Evolutionary conservation across 2,888 invertebrate species (phyloP), one percentile per base, ranked within the genome.

Genomic region (Fragum fragum): DNA sequence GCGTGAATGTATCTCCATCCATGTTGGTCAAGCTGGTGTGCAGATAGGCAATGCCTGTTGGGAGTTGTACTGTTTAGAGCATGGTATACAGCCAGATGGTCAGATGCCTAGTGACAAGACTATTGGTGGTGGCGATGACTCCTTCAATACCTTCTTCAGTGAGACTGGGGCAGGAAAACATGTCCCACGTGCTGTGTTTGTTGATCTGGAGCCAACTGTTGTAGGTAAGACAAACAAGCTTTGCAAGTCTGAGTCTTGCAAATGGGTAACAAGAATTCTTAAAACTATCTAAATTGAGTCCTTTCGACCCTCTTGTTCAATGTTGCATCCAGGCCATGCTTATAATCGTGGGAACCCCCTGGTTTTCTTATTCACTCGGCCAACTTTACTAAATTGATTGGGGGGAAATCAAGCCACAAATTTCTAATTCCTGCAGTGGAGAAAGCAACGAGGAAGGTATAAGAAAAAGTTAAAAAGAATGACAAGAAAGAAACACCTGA

Each of bases 121-220:
- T 23, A 59, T 89, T 89, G 93, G 81, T 89, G 92, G 94, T 26
- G 95, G 97, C 81, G 98, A 98, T 95, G 97, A 90, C 95, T 97
- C 97, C 81, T 98, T 98, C 96, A 98, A 98, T 91, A 98, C 95
- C 28, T 95, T 95, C 91, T 95, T 95, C 92, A 94, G 94, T 80
- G 98, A 98, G 95, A 99, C 98, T 81, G 98, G 98, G 63, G 97
- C 98, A 53, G 98, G 98, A 93, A 99, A 99, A 94, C 98, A 99
- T 94, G 98, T 99, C 18, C 98, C 98, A 66, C 96, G 98, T 90
- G 91, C 93, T 97, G 97, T 98, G 79, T 99, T 98, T 93, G 98
- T 99, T 14, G 99, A 99, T 95, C 96, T 99, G 94, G 98, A 99
- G 95, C 99, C 99, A 85, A 98, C 98, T 88, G 98, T 99, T 92